These are phyloP conservation scores for Copsychus sechellarum DNA, from an alignment of 2,113 vertebrate genomes.

Conservation along the genomic window DNA sequence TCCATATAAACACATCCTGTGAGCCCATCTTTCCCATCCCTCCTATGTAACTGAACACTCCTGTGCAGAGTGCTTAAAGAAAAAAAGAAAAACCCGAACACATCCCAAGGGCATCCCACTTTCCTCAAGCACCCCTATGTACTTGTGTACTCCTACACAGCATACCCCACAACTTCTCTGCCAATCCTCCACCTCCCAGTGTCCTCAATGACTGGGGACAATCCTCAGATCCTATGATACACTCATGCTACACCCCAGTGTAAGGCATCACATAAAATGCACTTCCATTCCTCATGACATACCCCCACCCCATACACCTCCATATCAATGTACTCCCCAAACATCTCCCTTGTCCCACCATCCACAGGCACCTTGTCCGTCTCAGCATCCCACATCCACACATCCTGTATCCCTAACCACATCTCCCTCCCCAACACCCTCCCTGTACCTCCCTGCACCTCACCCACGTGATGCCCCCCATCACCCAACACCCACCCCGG, in stretches of 20 bases:
- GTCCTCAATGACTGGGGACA: not conserved
- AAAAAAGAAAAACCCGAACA: not conserved
- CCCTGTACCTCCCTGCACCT: fast-evolving
- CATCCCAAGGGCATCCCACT: not conserved
- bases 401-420: fast-evolving
- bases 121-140: not conserved
- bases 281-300: not conserved
- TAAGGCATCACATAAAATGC: not conserved
- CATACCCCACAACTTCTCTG: not conserved
- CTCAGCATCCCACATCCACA: fast-evolving
- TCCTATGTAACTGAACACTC: not conserved
- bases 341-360: not conserved
- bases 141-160: not conserved
- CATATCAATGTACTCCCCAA: fast-evolving
- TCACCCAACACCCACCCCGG: not conserved
- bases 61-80: not conserved
- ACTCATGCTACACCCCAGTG: fast-evolving
- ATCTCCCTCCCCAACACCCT: fast-evolving
- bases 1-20: fast-evolving
- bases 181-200: not conserved
- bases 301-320: not conserved
- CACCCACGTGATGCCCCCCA: fast-evolving
- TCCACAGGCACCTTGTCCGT: not conserved
- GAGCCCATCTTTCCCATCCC: not conserved
- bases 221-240: not conserved